Percentiles rank a stretch among this genome's conserved stretches.
phyloP scores from a whole-genome alignment of 2,888 invertebrate genomes.

The Sminthurides aquaticus region DNA sequence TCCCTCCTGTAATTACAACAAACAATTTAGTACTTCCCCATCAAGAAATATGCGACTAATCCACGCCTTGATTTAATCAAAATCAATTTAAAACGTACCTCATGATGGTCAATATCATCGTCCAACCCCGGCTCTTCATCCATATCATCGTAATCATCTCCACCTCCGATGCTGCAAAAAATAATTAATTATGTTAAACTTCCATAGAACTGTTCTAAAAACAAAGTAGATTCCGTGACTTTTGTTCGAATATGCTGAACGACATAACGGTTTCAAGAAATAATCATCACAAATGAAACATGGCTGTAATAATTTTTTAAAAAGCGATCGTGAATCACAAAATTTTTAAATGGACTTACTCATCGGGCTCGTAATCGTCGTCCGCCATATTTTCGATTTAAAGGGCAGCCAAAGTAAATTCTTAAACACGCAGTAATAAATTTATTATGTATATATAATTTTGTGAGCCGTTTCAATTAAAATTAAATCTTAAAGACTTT shows the following conservation, averaged over 20 bases:
- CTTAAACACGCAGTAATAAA: too few species aligned
- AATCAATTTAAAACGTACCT: slow-evolving; percentile 46
- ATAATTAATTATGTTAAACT: slow-evolving; percentile 2
- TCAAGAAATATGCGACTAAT: slow-evolving; percentile 5
- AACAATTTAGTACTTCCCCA: neutral
- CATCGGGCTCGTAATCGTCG: slow-evolving; percentile 76
- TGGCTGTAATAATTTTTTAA: too few species aligned
- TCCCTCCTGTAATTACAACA: slow-evolving; percentile 55
- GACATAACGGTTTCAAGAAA: neutral
- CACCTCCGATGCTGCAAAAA: slow-evolving; percentile 51
- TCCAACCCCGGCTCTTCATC: slow-evolving; percentile 63
- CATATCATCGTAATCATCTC: slow-evolving; percentile 81
- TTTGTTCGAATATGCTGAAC: slow-evolving; percentile 7
- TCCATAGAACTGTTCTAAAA: neutral
- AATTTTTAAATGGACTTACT: too few species aligned
- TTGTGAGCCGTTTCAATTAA: too few species aligned
- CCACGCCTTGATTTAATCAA: neutral
- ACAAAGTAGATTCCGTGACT: neutral
- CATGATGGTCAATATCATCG: slow-evolving; percentile 78
- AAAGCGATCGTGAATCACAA: too few species aligned
- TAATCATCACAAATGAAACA: too few species aligned
- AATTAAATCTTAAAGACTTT: too few species aligned
- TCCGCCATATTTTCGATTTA: slow-evolving; percentile 69
- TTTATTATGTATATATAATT: too few species aligned
- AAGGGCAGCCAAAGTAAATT: neutral